Percentiles rank a stretch among this genome's conserved stretches.
Evolutionary conservation across 2,113 vertebrate genomes (phyloP).

Genomic region (Nansenia antarctica): DNA sequence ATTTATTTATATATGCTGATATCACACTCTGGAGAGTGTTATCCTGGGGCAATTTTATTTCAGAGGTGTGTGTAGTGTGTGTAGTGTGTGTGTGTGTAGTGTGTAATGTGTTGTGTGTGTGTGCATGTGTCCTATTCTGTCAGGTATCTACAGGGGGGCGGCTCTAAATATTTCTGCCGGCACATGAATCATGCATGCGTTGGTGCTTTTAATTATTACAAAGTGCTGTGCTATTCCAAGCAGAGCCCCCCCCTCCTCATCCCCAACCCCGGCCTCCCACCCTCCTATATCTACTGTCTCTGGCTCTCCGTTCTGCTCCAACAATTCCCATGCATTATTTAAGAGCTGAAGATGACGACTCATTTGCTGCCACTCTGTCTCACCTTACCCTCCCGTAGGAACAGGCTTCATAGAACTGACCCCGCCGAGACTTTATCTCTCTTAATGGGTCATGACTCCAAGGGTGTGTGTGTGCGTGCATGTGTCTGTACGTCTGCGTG

Average conservation of each 20-base stretch:
- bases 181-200: constrained; percentile 55
- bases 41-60: constrained; percentile 23
- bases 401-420: constrained; percentile 49
- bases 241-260: constrained; percentile 14
- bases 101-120: constrained; percentile 1
- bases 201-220: constrained; percentile 73
- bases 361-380: constrained; percentile 61
- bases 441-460: background rate
- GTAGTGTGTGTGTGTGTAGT: constrained; percentile 10
- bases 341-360: constrained; percentile 60
- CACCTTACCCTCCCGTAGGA: constrained; percentile 50
- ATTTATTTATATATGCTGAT: constrained; percentile 52
- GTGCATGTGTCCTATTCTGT: constrained; percentile 4
- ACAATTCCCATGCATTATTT: constrained; percentile 75
- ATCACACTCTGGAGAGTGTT: constrained; percentile 20
- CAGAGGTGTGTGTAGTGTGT: background rate
- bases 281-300: constrained; percentile 44
- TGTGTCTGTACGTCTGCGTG: background rate
- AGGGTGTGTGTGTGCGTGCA: background rate
- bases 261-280: constrained; percentile 2
- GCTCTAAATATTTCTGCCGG: constrained; percentile 39
- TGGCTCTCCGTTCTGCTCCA: constrained; percentile 57
- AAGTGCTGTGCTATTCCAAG: constrained; percentile 58
- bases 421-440: constrained; percentile 21
- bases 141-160: constrained; percentile 10